Conservation (phyloP, 37 sponge, comb jelly and placozoan species). For the Ephydatia muelleri region DNA sequence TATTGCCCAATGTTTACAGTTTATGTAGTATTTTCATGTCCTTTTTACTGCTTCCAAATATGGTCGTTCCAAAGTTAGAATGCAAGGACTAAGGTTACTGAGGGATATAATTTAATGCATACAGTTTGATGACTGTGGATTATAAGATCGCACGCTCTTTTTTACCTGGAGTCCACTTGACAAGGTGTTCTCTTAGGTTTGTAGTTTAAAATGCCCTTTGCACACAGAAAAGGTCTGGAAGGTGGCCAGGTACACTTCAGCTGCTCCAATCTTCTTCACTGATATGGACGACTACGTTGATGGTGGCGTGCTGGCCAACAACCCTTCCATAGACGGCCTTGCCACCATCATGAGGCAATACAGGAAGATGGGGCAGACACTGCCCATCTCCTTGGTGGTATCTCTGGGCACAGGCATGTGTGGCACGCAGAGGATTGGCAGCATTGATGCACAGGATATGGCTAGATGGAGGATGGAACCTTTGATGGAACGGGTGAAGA, state of each 20-base stretch:
- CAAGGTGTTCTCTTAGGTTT: neutral
- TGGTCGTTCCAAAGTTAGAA: too few species aligned
- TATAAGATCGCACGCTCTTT: too few species aligned
- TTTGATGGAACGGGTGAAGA: neutral
- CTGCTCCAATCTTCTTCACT: conserved; percentile 40
- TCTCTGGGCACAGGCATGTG: conserved; percentile 40
- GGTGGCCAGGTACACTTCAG: conserved; percentile 21
- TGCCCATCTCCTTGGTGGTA: conserved; percentile 4
- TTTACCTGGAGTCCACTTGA: too few species aligned
- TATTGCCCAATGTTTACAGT: too few species aligned
- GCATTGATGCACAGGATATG: conserved; percentile 35
- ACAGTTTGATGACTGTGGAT: too few species aligned
- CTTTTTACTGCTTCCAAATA: neutral
- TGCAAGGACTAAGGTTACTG: too few species aligned
- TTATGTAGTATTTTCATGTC: too few species aligned
- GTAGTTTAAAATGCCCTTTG: neutral
- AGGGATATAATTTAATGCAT: too few species aligned
- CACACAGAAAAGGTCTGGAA: conserved; percentile 14
- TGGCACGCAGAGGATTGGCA: conserved; percentile 29
- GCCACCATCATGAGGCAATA: conserved; percentile 5
- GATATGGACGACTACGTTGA: conserved; percentile 18
- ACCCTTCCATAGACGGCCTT: conserved; percentile 21
- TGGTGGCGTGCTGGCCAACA: conserved; percentile 35
- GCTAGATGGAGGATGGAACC: neutral
- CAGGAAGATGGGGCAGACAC: neutral